Percentiles rank a stretch among this genome's conserved stretches.
Evolutionary conservation across 2,888 invertebrate genomes (phyloP).

Genomic region (Volucella bombylans): DNA sequence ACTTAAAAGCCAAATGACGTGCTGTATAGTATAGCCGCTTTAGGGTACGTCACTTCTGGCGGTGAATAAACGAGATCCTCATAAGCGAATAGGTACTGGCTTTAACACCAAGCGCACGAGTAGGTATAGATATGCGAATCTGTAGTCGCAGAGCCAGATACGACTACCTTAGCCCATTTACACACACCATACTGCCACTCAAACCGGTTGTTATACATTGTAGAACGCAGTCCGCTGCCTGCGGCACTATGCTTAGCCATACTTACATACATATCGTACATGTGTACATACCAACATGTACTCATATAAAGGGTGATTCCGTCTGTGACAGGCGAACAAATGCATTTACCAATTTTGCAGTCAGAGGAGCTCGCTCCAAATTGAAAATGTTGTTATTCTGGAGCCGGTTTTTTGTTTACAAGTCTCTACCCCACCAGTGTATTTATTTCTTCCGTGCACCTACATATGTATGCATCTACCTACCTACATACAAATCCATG

Average conservation of each 20-base stretch:
- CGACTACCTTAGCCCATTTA: neutral
- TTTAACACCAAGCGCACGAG: neutral
- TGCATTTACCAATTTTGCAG: slow-evolving; percentile 51
- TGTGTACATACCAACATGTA: slow-evolving; percentile 3
- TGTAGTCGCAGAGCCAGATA: neutral
- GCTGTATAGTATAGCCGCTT: slow-evolving; percentile 20
- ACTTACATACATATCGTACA: no score
- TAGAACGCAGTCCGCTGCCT: slow-evolving; percentile 3
- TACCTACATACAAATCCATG: no score
- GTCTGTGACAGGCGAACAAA: slow-evolving; percentile 42
- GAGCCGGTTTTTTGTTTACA: slow-evolving; percentile 57
- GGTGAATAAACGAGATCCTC: slow-evolving; percentile 38
- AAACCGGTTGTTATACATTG: slow-evolving; percentile 25
- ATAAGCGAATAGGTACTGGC: neutral
- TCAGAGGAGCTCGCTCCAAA: slow-evolving; percentile 46
- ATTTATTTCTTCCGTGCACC: neutral
- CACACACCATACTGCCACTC: neutral
- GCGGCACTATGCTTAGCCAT: neutral
- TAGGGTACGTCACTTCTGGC: slow-evolving; percentile 11
- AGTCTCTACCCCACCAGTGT: slow-evolving; percentile 12
- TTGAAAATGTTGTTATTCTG: slow-evolving; percentile 55
- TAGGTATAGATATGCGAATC: neutral
- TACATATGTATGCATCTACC: neutral
- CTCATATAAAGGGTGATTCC: slow-evolving; percentile 10
- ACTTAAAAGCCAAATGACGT: slow-evolving; percentile 29